Base-by-base conservation (phyloP, 2,113 vertebrate species). In the Phalacrocorax carbo region DNA sequence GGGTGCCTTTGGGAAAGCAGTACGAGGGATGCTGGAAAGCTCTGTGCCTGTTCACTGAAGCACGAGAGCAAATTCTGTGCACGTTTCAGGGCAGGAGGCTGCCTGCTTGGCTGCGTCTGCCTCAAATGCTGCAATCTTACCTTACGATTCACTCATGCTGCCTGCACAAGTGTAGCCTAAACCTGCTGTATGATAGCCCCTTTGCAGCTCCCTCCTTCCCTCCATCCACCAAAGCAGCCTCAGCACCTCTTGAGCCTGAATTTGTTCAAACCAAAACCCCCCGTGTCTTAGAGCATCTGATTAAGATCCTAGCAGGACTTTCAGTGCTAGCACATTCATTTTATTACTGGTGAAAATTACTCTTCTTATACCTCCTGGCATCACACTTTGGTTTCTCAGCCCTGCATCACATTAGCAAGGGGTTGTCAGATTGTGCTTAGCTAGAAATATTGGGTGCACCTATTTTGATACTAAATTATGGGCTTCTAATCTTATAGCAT, bases 31-130 rank as follows among this genome's bases (percentile, higher is more conserved):
- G 54, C 70, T 86, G 94, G 54, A 90, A 77, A 51, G 62, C 34
- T 94, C 82, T 86, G 18, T 90, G 62, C 71, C 60, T 86, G 79
- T 77, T 86, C 93, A 77, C n/a, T 77, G 66, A 88, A 88, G 88
- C 66, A 58, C 3, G 1, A 88, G 72, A 89, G 64, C 38, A 82
- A 86, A 94, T 97, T 89, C 81, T 82, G 72, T 38, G 69, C 86
- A 77, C 3, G 9, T 92, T 78, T 93, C 77, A 78, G 82, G 52
- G 64, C 61, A 92, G 65, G 69, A 88, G 23, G 13, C 8, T 78
- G 64, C 65, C 89, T 64, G 48, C 3, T 55, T 71, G 69, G 11
- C 64, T 95, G 82, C 2, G 4, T 64, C 62, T 88, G 44, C 68
- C 60, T 94, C 79, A 82, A 17, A 73, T 54, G 27, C 36, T 88